phyloP scores from a whole-genome alignment of 2,797 vertebrate species.

The Trematomus bernacchii region DNA sequence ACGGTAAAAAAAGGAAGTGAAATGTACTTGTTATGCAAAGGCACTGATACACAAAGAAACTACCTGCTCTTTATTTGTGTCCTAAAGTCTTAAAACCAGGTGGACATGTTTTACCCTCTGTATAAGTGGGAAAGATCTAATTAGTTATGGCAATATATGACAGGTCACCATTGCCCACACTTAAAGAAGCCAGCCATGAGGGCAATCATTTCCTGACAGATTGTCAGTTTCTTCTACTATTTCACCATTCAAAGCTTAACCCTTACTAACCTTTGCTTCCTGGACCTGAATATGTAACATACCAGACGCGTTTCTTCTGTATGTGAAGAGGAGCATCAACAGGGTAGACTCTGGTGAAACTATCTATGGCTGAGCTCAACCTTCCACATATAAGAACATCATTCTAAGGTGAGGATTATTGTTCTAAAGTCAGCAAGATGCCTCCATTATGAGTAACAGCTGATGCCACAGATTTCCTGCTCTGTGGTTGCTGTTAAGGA shows the following conservation, averaged over 20 bases:
- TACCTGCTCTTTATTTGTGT: conserved; percentile 1
- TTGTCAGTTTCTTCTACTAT: not conserved
- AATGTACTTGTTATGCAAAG: not conserved
- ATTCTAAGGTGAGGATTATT: conserved; percentile 19
- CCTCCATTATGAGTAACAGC: conserved; percentile 42
- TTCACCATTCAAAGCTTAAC: conserved; percentile 1
- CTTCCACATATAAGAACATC: conserved; percentile 16
- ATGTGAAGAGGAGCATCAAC: conserved; percentile 7
- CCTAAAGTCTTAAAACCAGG: not conserved
- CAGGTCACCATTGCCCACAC: not conserved
- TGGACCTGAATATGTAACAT: not conserved
- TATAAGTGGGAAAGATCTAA: not conserved
- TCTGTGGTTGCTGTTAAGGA: conserved; percentile 24
- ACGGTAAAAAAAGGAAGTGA: conserved; percentile 1
- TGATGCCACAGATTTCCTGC: conserved; percentile 26
- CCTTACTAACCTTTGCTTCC: not conserved
- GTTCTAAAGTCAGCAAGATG: conserved; percentile 28
- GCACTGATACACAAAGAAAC: not conserved
- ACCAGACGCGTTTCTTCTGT: conserved; percentile 12
- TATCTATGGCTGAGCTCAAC: conserved; percentile 14
- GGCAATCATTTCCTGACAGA: not conserved
- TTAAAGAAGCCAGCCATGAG: not conserved
- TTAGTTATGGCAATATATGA: not conserved
- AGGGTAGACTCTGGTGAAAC: not conserved
- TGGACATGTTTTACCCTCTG: not conserved